A percentile compares a stretch with the other conserved stretches of the same genome.
phyloP scores from a whole-genome alignment of 2,888 invertebrate species.

The Diarsia rubi region DNA sequence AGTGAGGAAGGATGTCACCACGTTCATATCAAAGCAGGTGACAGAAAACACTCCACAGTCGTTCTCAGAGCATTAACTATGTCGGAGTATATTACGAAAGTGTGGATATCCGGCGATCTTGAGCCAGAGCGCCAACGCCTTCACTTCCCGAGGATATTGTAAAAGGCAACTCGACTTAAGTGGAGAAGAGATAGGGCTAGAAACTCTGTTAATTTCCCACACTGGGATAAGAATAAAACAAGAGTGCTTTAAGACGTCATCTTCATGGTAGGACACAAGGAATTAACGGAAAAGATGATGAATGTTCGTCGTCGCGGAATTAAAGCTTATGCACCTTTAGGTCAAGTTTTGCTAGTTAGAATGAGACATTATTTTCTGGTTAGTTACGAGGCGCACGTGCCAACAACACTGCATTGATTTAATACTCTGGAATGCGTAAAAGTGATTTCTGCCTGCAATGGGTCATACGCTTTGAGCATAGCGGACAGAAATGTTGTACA shows the following conservation, averaged over 20 bases:
- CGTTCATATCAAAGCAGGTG: background rate
- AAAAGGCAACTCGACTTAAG: background rate
- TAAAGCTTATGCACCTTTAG: slow-evolving; percentile 13
- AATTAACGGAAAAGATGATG: slow-evolving; percentile 24
- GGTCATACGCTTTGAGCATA: no score
- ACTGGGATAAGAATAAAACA: no score
- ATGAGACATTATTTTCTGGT: slow-evolving; percentile 16
- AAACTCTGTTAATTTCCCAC: no score
- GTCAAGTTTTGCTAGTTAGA: background rate
- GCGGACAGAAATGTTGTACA: no score
- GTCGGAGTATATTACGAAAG: slow-evolving; percentile 30
- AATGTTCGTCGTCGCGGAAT: slow-evolving; percentile 12
- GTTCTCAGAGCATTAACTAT: slow-evolving; percentile 40
- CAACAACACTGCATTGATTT: background rate
- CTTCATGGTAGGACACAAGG: no score
- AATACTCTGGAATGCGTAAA: background rate
- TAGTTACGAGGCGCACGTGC: no score
- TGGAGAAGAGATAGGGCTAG: no score
- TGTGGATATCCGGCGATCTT: slow-evolving; percentile 32
- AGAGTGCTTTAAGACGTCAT: no score
- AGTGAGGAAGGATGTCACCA: slow-evolving; percentile 10
- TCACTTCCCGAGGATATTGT: slow-evolving; percentile 38
- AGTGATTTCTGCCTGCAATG: background rate
- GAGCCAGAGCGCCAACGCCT: background rate
- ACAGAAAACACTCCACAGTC: slow-evolving; percentile 10